These are phyloP conservation scores for Steatocranus sp. DNA, from an alignment of 2,797 vertebrate genomes.

Conservation along the genomic window DNA sequence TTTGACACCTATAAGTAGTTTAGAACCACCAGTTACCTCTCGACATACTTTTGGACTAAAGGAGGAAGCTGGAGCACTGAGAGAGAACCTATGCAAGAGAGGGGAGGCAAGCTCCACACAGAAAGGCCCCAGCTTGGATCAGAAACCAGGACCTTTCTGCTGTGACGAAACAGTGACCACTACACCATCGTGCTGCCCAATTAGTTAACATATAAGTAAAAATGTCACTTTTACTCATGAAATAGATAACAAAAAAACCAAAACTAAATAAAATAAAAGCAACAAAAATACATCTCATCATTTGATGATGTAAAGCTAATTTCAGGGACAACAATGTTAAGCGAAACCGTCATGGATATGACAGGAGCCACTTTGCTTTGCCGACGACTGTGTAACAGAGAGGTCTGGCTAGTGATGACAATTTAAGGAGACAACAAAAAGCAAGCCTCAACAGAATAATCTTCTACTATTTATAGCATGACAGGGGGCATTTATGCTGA, in stretches of 20 bases:
- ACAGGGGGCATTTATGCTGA: constrained; percentile 9
- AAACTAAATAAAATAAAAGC: background rate
- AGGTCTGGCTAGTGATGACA: constrained; percentile 35
- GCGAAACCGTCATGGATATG: constrained; percentile 31
- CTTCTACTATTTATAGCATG: constrained; percentile 28
- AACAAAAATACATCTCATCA: background rate
- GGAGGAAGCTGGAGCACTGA: background rate
- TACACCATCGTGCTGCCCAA: background rate
- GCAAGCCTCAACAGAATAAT: constrained; percentile 32
- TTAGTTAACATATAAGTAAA: background rate
- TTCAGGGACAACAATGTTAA: constrained; percentile 39
- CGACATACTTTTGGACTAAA: background rate
- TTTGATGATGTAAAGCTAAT: constrained; percentile 29
- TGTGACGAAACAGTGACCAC: background rate
- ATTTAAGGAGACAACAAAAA: constrained; percentile 29
- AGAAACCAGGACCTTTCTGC: background rate
- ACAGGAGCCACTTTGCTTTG: constrained; percentile 35
- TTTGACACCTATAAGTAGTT: background rate
- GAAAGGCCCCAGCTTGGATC: background rate
- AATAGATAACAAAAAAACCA: background rate
- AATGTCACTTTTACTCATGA: background rate
- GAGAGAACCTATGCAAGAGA: background rate
- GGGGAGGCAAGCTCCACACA: background rate
- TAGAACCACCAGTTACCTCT: background rate
- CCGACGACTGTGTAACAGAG: constrained; percentile 16